A percentile compares a stretch with the other conserved stretches of the same genome.
phyloP scores from a whole-genome alignment of 2,888 invertebrate genomes.

The Ormyrus rosae region DNA sequence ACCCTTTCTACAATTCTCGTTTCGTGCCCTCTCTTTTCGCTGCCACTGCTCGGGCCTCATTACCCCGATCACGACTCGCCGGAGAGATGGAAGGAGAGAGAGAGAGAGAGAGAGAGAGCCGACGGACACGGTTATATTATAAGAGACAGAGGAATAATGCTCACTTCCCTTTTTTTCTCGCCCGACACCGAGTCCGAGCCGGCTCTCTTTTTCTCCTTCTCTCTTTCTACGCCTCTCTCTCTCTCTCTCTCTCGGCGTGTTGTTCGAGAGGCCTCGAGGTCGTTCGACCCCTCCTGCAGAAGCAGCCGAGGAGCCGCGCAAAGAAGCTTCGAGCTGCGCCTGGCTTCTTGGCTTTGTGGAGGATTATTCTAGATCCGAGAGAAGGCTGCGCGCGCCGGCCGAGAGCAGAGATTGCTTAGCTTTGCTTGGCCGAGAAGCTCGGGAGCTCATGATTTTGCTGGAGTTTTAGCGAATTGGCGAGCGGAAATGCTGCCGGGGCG shows the following conservation, averaged over 20 bases:
- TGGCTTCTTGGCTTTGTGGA: constrained; percentile 28
- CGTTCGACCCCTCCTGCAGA: constrained; percentile 47
- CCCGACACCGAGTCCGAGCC: constrained; percentile 38
- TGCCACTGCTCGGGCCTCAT: constrained; percentile 65
- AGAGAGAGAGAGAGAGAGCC: constrained; percentile 64
- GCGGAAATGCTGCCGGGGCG: not conserved
- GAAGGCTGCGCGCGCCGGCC: no score
- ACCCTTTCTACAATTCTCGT: constrained; percentile 54
- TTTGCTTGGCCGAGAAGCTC: no score
- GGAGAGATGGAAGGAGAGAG: constrained; percentile 43
- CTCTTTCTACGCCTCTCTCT: constrained; percentile 54
- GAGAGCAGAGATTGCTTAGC: no score
- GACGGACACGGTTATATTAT: constrained; percentile 73
- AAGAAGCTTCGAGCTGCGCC: not conserved
- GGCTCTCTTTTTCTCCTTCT: constrained; percentile 16
- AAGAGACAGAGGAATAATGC: constrained; percentile 71
- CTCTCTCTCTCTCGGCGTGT: constrained; percentile 44
- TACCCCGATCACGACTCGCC: constrained; percentile 74
- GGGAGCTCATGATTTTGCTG: no score
- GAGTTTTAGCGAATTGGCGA: no score
- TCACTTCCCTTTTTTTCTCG: constrained; percentile 67
- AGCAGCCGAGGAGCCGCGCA: not conserved
- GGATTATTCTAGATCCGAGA: no score
- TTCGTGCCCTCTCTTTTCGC: constrained; percentile 66
- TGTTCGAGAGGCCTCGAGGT: constrained; percentile 54